phyloP scores from a whole-genome alignment of 2,888 invertebrate species.

The Drosophila setosimentum region DNA sequence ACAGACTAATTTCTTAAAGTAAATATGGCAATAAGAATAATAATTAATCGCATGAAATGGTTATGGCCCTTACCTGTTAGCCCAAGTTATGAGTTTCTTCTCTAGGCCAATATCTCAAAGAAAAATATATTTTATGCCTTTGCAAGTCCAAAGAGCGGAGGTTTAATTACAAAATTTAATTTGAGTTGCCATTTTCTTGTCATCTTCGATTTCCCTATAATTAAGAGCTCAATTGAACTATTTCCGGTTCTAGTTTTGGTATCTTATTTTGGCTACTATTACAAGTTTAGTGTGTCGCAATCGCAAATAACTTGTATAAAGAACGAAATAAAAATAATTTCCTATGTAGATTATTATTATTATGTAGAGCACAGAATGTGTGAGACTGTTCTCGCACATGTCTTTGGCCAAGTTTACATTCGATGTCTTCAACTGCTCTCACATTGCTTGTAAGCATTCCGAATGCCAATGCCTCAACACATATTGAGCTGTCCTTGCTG shows the following conservation, averaged over 20 bases:
- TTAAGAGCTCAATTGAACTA: background rate
- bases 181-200: background rate
- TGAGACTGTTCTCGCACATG: background rate
- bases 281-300: background rate
- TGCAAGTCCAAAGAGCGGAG: too few species aligned
- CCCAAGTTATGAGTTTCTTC: background rate
- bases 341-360: background rate
- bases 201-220: background rate
- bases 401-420: background rate
- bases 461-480: slow-evolving; percentile 17
- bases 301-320: background rate
- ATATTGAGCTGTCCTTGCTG: slow-evolving; percentile 20
- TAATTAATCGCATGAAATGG: background rate
- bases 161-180: background rate
- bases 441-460: background rate
- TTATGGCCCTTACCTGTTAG: background rate
- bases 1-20: background rate
- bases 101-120: background rate
- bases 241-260: background rate
- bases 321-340: background rate
- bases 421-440: background rate
- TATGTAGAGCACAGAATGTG: background rate
- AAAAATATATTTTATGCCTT: background rate
- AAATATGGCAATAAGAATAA: background rate
- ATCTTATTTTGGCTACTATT: background rate